Base-by-base conservation (phyloP, 2,888 invertebrate genomes). In the Dasysyrphus tricinctus region DNA sequence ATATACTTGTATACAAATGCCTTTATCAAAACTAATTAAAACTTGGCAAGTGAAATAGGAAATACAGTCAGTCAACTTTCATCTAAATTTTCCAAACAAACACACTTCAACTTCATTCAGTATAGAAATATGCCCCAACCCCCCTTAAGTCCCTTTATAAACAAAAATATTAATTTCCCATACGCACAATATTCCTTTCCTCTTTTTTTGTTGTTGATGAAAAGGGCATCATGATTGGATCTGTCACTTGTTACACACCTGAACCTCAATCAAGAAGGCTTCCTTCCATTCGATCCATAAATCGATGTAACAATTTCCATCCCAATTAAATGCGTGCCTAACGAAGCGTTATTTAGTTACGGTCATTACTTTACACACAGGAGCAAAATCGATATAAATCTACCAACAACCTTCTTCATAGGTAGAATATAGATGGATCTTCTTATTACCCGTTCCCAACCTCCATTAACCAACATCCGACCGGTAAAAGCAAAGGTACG, bases 251-350 rank as follows among this genome's bases (percentile, higher is more conserved):
- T 84, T 84, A 84, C 80, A 67, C 80, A 72, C 65, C 79, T 61
- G 70, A 65, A 79, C 79, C 61, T 75, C 69, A 75, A 54, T 75
- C 79, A 72, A 49, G 16, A 29, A 11, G 1, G 49, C 73, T 47
- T 51, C 44, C 54, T 69, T 29, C 69, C 51, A 51, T 54, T 80
- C 51, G 70, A 75, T 79, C 69, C 69, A 74, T 44, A 67, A 65
- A 69, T 69, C 69, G 69, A 69, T 47, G 69, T 54, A 75, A 57
- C 85, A 78, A 78, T 85, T 85, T 80, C 80, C 73, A 80, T 69
- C 80, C 85, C 85, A 85, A 85, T 85, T 78, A 85, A 80, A 85
- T 77, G 80, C 77, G 85, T 85, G 80, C 73, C 80, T 77, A 85
- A 76, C 80, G 85, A 80, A 85, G 85, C 85, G 80, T 80, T 85